Conservation (phyloP, 2,797 vertebrate genomes). For the Todus mexicanus region DNA sequence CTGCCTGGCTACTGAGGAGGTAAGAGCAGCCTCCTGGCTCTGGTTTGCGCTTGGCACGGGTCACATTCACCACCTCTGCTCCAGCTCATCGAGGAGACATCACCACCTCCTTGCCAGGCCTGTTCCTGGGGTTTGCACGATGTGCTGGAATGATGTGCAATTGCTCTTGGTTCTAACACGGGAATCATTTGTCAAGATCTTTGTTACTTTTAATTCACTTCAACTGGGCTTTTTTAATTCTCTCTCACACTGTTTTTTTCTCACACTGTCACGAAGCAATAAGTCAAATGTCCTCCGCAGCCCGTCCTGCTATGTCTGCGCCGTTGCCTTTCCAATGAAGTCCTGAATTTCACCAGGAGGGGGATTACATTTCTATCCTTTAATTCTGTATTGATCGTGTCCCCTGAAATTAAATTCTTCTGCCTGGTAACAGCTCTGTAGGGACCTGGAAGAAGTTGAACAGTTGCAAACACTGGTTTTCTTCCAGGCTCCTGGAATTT, state of each 20-base stretch:
- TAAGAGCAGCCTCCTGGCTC: background rate
- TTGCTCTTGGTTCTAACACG: background rate
- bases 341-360: background rate
- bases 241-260: background rate
- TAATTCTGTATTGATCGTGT: background rate
- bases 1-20: conserved; percentile 2
- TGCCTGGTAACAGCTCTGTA: background rate
- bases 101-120: background rate
- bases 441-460: background rate
- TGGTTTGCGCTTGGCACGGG: background rate
- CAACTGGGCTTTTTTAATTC: background rate
- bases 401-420: background rate
- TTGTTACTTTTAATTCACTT: background rate
- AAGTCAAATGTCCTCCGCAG: background rate
- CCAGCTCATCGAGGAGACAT: too few relatives aligned
- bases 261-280: background rate
- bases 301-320: background rate
- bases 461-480: background rate
- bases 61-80: background rate
- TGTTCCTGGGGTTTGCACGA: background rate
- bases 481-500: background rate
- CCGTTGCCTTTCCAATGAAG: background rate
- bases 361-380: background rate
- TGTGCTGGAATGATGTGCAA: background rate
- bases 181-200: background rate